Evolutionary conservation across 2,888 invertebrate genomes (phyloP).

Genomic region (Microctonus hyperodae): DNA sequence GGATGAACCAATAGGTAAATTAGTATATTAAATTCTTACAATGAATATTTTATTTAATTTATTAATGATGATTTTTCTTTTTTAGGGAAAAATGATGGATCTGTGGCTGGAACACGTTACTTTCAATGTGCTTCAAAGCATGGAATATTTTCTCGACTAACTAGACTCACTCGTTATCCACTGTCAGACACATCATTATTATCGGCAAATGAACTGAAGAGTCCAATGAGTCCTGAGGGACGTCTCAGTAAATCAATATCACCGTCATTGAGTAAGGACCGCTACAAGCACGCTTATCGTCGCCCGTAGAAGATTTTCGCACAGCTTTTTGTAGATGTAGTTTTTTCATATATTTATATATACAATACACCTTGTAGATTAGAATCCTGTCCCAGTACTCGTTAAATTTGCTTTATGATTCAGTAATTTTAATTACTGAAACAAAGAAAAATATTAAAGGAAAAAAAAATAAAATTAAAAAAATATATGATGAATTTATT

Average conservation of each 20-base stretch:
- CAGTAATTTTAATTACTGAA: neutral
- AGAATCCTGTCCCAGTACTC: neutral
- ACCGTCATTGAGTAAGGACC: slow-evolving; percentile 60
- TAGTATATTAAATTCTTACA: neutral
- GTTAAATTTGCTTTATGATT: neutral
- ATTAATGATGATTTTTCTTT: slow-evolving; percentile 36
- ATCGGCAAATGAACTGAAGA: slow-evolving; percentile 55
- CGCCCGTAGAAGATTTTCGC: slow-evolving; percentile 34
- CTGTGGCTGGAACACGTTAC: slow-evolving; percentile 89
- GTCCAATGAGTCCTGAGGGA: slow-evolving; percentile 56
- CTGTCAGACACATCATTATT: slow-evolving; percentile 66
- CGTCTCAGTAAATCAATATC: slow-evolving; percentile 62
- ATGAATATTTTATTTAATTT: neutral
- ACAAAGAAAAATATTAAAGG: neutral
- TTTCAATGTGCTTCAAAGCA: slow-evolving; percentile 92
- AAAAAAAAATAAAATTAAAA: neutral
- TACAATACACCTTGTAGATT: neutral
- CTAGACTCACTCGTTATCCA: slow-evolving; percentile 81
- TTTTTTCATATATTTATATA: too few species aligned
- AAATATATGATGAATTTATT: slow-evolving; percentile 1
- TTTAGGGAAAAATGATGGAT: slow-evolving; percentile 95
- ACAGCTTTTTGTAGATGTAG: slow-evolving; percentile 30
- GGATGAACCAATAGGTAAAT: slow-evolving; percentile 89
- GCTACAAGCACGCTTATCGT: slow-evolving; percentile 41
- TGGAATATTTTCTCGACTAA: slow-evolving; percentile 92